Percentiles rank a stretch among this genome's conserved stretches.
phyloP scores from a whole-genome alignment of 2,888 invertebrate genomes.

The Temnothorax rugatulus region DNA sequence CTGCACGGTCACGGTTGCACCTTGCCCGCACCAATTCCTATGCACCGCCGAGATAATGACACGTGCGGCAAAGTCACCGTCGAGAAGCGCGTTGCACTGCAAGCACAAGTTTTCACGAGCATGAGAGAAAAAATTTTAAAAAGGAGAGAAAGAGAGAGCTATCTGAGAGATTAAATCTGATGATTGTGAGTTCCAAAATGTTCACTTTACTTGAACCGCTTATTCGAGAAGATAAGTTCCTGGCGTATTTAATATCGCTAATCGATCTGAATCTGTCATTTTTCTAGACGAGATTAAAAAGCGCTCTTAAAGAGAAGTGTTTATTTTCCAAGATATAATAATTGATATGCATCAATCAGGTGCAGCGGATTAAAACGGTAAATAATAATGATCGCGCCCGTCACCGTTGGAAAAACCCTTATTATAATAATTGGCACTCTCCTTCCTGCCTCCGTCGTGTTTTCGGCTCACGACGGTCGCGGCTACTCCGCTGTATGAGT shows the following conservation, averaged over 20 bases:
- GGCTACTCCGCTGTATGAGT: neutral
- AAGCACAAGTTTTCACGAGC: neutral
- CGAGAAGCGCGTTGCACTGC: neutral
- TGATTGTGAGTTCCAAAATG: neutral
- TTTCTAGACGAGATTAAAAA: neutral
- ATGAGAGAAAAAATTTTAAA: neutral
- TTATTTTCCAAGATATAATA: neutral
- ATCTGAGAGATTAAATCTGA: neutral
- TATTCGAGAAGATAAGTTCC: neutral
- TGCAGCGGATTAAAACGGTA: slow-evolving; percentile 33
- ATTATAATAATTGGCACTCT: slow-evolving; percentile 58
- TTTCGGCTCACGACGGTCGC: slow-evolving; percentile 24
- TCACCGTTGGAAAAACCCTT: slow-evolving; percentile 40
- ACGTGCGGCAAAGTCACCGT: slow-evolving; percentile 1
- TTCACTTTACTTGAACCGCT: neutral
- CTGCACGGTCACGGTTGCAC: slow-evolving; percentile 9
- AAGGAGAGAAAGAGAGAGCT: neutral
- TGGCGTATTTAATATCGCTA: neutral
- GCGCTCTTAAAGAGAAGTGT: neutral
- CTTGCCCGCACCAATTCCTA: slow-evolving; percentile 6
- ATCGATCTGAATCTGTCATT: neutral
- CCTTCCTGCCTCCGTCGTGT: neutral
- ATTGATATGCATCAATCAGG: slow-evolving; percentile 55
- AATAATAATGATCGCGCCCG: slow-evolving; percentile 43
- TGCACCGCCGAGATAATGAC: slow-evolving; percentile 13